Evolutionary conservation across 2,113 vertebrate species (phyloP), one percentile per base, ranked within the genome.

Genomic region (Abramis brama): DNA sequence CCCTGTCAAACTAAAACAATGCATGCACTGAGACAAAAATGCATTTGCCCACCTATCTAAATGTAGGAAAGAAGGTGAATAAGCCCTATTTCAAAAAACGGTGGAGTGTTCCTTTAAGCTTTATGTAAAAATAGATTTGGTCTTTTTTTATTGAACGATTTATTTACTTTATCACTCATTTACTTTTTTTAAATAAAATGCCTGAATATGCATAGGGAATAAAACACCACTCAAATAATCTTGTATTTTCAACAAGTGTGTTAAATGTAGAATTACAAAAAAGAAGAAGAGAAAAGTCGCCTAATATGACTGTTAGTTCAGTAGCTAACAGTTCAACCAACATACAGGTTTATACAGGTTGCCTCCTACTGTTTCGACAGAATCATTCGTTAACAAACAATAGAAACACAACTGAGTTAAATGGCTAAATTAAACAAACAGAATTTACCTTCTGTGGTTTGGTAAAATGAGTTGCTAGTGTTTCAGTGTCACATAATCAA

Each of bases 401-500:
- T 62, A 15, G 2, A 79, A 36, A 25, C 55, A 43, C 77, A 62
- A 79, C 5, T 62, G 33, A 25, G 55, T 80, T 64, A 80, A 79
- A 80, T 80, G n/a, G 11, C 59, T 45, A 64, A 10, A 66, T 64
- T 39, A 47, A 21, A 47, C 43, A 47, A 80, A 47, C 79, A 27
- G 8, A 81, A 81, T 81, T 66, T 47, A 66, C 79, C 59, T 12
- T 59, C 79, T 30, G 39, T 45, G 59, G 59, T 80, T 47, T 60
- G 15, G 17, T 39, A 47, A 45, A 30, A 80, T 47, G 0, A 45
- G 78, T 27, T 43, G 23, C 59, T 27, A 80, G n/a, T 66, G 17
- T 47, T 66, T 81, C 79, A 45, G n/a, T 62, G 39, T 81, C n/a
- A 64, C 39, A 80, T 47, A 80, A 80, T 80, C 59, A 66, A 39